Percentiles rank a stretch among this genome's conserved stretches.
These are phyloP conservation scores for Asteroscopus sphinx DNA, from an alignment of 2,888 invertebrate genomes.

Conservation along the genomic window DNA sequence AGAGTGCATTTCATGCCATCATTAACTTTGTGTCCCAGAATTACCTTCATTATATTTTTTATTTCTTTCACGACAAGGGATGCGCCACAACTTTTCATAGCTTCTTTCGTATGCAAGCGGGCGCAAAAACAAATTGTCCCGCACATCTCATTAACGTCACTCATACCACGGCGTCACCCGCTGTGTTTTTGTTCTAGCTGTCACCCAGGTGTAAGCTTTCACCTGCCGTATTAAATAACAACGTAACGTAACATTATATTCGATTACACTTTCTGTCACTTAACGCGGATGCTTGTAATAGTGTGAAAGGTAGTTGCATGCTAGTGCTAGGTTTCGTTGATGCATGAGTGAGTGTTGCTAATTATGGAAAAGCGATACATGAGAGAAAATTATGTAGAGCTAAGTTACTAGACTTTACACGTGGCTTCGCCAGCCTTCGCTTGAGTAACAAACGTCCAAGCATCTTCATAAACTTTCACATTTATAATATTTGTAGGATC, in stretches of 20 bases:
- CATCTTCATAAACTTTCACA: no score
- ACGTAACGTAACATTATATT: constrained; percentile 56
- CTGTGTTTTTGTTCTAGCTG: constrained; percentile 53
- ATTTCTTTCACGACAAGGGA: constrained; percentile 20
- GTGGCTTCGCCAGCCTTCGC: no score
- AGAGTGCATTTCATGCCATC: background rate
- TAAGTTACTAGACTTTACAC: no score
- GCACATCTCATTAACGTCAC: constrained; percentile 61
- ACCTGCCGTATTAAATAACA: constrained; percentile 56
- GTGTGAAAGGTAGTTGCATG: constrained; percentile 28
- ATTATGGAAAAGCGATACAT: no score
- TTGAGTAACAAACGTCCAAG: no score
- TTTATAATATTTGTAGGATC: no score
- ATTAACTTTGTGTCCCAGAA: constrained; percentile 6
- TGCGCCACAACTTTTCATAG: constrained; percentile 45
- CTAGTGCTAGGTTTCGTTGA: constrained; percentile 32
- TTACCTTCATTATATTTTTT: constrained; percentile 44
- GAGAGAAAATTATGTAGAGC: no score
- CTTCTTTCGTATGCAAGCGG: constrained; percentile 40
- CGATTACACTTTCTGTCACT: constrained; percentile 58
- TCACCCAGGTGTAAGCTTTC: constrained; percentile 58
- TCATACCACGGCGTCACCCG: constrained; percentile 46
- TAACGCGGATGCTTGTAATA: constrained; percentile 31
- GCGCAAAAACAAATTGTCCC: constrained; percentile 58
- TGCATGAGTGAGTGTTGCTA: constrained; percentile 18